Evolutionary conservation across 1,140 invertebrate genomes (phyloP), one percentile per base, ranked within the genome.

Genomic region (Zaprionus ornatus): DNA sequence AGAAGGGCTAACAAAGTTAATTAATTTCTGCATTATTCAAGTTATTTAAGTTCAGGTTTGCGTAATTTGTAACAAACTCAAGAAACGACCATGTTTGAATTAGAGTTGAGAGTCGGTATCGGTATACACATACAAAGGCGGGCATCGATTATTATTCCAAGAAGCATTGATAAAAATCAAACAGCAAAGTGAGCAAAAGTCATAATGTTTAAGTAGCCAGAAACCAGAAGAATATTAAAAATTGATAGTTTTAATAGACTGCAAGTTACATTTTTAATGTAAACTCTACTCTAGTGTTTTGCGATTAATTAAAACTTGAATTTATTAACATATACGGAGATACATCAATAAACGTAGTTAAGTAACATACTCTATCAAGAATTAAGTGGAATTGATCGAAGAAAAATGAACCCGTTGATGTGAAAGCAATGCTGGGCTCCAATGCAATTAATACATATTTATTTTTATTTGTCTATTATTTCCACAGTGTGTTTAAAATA

Each of bases 361-460:
- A 72, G 62, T 60, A 19, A 21, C 40, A 17, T 59, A 59, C 56
- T 17, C 19, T 74, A 78, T 64, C 57, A 60, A 61, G 40, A 78
- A 74, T 68, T 62, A 65, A 5, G 45, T 50, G 45, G 4, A 60
- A 37, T 12, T 23, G 29, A n/a, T 21, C 27, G 65, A n/a, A 40
- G 25, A 9, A 59, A 19, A n/a, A 32, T 42, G 6, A 59, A 62
- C 62, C 37, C 13, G 40, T 54, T 74, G 15, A 32, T 56, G 42
- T 32, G 56, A 66, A 57, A 61, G 57, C 61, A 82, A 80, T 78
- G 91, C 91, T 92, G 91, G 91, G 91, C 91, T 83, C 79, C 82
- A 82, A 91, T 92, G 91, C 91, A 92, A 92, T 92, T 92, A 75
- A 57, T 42, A 63, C 63, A 68, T 32, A 76, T 62, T n/a, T n/a